A percentile compares a stretch with the other conserved stretches of the same genome.
Evolutionary conservation across 2,797 vertebrate species (phyloP).

Genomic region (Cercopithecus petaurista): DNA sequence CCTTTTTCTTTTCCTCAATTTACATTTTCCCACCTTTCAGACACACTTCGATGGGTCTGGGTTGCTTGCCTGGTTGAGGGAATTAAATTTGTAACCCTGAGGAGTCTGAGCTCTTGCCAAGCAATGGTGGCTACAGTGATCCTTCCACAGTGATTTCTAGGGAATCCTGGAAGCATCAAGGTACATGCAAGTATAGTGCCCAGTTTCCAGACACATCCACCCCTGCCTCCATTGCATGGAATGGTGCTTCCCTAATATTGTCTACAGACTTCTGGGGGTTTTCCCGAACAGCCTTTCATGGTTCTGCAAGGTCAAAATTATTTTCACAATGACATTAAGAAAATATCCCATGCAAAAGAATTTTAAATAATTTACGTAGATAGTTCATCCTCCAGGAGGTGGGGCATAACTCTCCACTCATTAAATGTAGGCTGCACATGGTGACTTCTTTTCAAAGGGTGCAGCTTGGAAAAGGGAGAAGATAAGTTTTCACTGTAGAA

Average conservation of each 20-base stretch:
- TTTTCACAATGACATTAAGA: not conserved
- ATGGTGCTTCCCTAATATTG: not conserved
- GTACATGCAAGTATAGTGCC: too few species aligned
- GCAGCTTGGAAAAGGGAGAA: not conserved
- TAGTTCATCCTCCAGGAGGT: not conserved
- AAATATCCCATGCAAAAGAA: not conserved
- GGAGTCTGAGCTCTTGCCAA: not conserved
- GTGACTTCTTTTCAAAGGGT: not conserved
- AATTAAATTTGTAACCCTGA: not conserved
- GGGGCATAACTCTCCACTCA: accelerated
- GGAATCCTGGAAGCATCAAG: not conserved
- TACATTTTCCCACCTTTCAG: not conserved
- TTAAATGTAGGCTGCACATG: too few species aligned
- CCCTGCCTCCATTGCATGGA: not conserved
- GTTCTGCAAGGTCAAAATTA: not conserved
- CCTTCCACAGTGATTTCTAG: too few species aligned
- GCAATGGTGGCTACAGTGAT: accelerated
- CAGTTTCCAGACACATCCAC: accelerated
- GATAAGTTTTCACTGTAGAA: not conserved
- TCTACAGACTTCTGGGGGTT: not conserved
- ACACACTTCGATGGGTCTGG: not conserved
- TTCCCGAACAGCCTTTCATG: not conserved
- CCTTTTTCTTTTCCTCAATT: not conserved
- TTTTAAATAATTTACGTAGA: not conserved
- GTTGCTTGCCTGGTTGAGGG: not conserved